Base-by-base conservation (phyloP, 2,888 invertebrate species). In the Boloria euphrosyne region DNA sequence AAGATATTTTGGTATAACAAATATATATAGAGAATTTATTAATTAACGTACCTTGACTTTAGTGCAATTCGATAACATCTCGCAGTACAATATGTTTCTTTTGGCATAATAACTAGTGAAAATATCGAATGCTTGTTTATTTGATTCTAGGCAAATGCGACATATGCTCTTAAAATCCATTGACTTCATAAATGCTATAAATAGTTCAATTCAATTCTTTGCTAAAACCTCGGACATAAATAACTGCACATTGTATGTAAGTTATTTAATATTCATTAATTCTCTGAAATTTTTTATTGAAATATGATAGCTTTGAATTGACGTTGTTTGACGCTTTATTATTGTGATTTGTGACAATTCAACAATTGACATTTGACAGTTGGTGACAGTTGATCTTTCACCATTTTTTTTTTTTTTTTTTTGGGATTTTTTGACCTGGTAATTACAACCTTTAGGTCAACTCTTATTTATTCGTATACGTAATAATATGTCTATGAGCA, bases 41-140 rank as follows among this genome's bases (percentile, higher is more conserved):
- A 22, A 49, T 14, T 10, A 31, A 71, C 66, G 62, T 80, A 91
- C 91, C 84, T 84, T 85, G 27, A 90, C 66, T 80, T 86, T 86
- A 43, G 90, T 91, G 70, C 87, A 90, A 61, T 74, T 77, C 22
- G 80, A 75, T 43, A 92, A 70, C 88, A 92, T 89, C 70, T 89
- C 90, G 62, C 81, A 75, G 67, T 86, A 90, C 38, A 84, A 76
- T 66, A 78, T 84, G 55, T 86, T 85, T 69, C 78, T 82, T 80
- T 90, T 89, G 44, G 75, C 68, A 74, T 84, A 85, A 73, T 78
- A 86, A 79, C 80, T 80, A 14, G 83, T 84, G 72, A 80, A 91
- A 75, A 92, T 87, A 83, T 92, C 86, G 51, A 76, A 85, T 17
- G 80, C 79, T 76, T 79, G 75, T 80, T 83, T 81, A 70, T 81